Percentiles rank a stretch among this genome's conserved stretches.
These are phyloP conservation scores for Riparia riparia DNA, from an alignment of 2,113 vertebrate genomes.

Conservation along the genomic window DNA sequence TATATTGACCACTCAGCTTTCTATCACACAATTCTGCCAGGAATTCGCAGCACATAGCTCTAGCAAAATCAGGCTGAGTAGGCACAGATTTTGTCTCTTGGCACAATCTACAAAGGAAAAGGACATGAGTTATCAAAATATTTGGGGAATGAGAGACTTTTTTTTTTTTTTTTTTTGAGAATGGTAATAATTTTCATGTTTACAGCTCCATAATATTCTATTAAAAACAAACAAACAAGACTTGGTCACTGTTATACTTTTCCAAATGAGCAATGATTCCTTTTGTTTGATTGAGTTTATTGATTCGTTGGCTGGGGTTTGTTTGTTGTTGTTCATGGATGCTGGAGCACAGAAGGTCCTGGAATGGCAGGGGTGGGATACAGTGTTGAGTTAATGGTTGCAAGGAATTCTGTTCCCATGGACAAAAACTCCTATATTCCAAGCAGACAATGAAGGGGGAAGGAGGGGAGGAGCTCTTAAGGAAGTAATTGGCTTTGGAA, in stretches of 20 bases:
- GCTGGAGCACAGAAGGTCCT: neutral
- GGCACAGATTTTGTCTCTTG: neutral
- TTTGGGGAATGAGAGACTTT: neutral
- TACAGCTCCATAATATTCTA: neutral
- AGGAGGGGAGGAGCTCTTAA: neutral
- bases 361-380: neutral
- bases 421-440: neutral
- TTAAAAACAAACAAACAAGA: neutral
- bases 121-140: neutral
- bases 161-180: neutral
- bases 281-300: neutral
- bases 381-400: neutral
- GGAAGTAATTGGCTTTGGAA: neutral
- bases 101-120: neutral
- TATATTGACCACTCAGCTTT: neutral
- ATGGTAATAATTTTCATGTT: neutral
- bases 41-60: neutral
- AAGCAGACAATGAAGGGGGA: neutral
- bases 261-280: neutral
- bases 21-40: neutral
- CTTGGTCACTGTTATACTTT: neutral
- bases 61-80: neutral
- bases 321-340: neutral
- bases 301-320: neutral
- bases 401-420: neutral